A percentile compares a stretch with the other conserved stretches of the same genome.
phyloP scores from a whole-genome alignment of 2,797 vertebrate genomes.

The Anisognathus igniventris region DNA sequence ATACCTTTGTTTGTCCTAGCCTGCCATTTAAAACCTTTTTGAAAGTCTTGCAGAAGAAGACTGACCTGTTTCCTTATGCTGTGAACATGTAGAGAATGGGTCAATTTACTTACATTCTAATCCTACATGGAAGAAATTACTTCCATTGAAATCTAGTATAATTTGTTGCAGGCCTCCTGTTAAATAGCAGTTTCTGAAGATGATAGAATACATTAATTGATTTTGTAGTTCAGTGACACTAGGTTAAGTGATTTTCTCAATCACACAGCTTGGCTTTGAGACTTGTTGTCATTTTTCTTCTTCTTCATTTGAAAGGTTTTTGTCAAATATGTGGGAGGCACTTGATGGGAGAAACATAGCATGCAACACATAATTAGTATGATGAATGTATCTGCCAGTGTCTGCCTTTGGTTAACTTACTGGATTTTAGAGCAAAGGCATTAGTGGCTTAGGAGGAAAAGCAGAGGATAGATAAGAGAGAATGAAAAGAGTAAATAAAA shows the following conservation, averaged over 20 bases:
- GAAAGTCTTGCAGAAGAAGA: not conserved
- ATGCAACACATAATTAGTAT: slow-evolving; percentile 52
- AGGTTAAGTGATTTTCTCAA: slow-evolving; percentile 67
- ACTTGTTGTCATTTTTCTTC: slow-evolving; percentile 48
- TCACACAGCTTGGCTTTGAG: slow-evolving; percentile 4
- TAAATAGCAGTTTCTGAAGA: slow-evolving; percentile 56
- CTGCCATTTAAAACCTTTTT: slow-evolving; percentile 23
- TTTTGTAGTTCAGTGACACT: slow-evolving; percentile 64
- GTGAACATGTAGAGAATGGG: slow-evolving; percentile 21
- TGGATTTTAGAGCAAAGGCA: not conserved
- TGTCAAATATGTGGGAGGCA: slow-evolving; percentile 54
- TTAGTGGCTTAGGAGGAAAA: not conserved
- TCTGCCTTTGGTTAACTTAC: not conserved
- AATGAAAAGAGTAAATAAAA: not conserved
- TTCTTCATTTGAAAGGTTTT: slow-evolving; percentile 46
- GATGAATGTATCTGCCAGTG: not conserved
- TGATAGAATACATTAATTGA: slow-evolving; percentile 68
- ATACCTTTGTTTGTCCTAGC: not conserved
- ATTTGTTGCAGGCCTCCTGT: slow-evolving; percentile 50
- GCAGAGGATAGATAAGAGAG: not conserved
- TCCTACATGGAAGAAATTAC: slow-evolving; percentile 61
- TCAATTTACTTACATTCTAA: slow-evolving; percentile 65
- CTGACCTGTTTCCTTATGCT: not conserved
- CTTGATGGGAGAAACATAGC: slow-evolving; percentile 39
- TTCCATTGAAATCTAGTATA: slow-evolving; percentile 56